Conservation (phyloP, 2,113 vertebrate species). For the Clarias gariepinus region DNA sequence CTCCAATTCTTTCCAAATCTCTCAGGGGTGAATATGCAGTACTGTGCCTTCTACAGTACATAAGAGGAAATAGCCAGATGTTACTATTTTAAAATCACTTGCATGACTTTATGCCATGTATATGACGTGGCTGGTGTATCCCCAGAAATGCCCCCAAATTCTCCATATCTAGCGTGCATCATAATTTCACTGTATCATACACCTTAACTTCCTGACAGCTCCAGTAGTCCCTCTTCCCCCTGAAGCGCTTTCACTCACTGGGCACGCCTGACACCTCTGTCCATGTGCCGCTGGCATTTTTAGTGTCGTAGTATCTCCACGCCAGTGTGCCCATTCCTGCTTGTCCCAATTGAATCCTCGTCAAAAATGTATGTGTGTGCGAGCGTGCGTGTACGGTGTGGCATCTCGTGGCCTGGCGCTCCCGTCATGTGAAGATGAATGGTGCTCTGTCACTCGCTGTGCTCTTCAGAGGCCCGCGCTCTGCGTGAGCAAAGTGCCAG, state of each 20-base stretch:
- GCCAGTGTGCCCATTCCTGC: constrained; percentile 6
- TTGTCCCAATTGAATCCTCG: constrained; percentile 33
- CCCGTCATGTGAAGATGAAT: constrained; percentile 75
- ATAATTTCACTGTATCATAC: constrained; percentile 20
- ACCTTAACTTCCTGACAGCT: constrained; percentile 3
- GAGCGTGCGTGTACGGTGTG: constrained; percentile 19
- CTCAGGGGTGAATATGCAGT: not conserved
- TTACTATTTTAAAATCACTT: not conserved
- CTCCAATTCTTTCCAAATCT: constrained; percentile 1
- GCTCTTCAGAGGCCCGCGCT: constrained; percentile 75
- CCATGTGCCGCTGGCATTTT: constrained; percentile 13
- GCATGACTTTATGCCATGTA: not conserved
- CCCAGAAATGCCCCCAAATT: not conserved
- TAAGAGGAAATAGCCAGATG: constrained; percentile 13
- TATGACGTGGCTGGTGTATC: not conserved
- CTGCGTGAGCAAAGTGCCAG: constrained; percentile 80
- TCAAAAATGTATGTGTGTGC: constrained; percentile 32
- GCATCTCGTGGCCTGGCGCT: constrained; percentile 48
- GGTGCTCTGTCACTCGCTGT: constrained; percentile 73
- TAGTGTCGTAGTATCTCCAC: constrained; percentile 4
- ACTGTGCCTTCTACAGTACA: not conserved
- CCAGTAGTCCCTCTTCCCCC: constrained; percentile 5
- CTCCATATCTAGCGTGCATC: not conserved
- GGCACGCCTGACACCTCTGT: not conserved
- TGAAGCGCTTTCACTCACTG: not conserved